Percentiles rank a stretch among this genome's conserved stretches.
Evolutionary conservation across 2,888 invertebrate genomes (phyloP).

Genomic region (Leucoptera coffeella): DNA sequence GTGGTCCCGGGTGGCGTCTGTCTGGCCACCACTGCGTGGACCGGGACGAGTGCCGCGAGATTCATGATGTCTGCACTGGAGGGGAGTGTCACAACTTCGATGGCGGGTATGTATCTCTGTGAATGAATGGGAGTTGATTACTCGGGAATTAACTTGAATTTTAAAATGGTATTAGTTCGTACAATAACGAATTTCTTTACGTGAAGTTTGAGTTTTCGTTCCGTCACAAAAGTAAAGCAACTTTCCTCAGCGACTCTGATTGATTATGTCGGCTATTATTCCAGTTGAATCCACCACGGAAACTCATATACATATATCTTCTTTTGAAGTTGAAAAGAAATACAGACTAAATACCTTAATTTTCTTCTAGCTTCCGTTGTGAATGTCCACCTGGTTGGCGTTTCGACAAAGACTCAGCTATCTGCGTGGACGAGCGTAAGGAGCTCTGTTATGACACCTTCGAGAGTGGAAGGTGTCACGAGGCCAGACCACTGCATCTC

Average conservation of each 20-base stretch:
- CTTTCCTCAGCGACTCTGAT: too few relatives aligned
- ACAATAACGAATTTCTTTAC: too few relatives aligned
- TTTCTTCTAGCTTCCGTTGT: constrained; percentile 58
- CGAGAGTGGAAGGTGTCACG: constrained; percentile 28
- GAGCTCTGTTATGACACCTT: constrained; percentile 67
- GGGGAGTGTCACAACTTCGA: constrained; percentile 77
- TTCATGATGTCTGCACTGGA: constrained; percentile 68
- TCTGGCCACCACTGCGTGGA: constrained; percentile 58
- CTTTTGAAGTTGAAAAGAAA: too few relatives aligned
- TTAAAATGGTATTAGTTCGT: too few relatives aligned
- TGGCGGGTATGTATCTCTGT: too few relatives aligned
- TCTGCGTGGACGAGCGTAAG: constrained; percentile 69
- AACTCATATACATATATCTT: too few relatives aligned
- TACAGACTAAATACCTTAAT: background rate
- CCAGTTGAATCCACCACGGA: too few relatives aligned
- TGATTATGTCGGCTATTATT: too few relatives aligned
- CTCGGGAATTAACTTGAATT: too few relatives aligned
- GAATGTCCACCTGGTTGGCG: constrained; percentile 73
- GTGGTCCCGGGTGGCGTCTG: constrained; percentile 72
- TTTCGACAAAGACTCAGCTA: constrained; percentile 60
- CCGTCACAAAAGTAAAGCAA: too few relatives aligned
- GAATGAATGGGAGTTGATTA: too few relatives aligned
- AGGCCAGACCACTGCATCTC: constrained; percentile 27
- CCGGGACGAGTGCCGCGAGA: constrained; percentile 72
- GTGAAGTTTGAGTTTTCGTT: too few relatives aligned